Evolutionary conservation across 2,888 invertebrate species (phyloP), one percentile per base, ranked within the genome.

Genomic region (Allacma fusca): DNA sequence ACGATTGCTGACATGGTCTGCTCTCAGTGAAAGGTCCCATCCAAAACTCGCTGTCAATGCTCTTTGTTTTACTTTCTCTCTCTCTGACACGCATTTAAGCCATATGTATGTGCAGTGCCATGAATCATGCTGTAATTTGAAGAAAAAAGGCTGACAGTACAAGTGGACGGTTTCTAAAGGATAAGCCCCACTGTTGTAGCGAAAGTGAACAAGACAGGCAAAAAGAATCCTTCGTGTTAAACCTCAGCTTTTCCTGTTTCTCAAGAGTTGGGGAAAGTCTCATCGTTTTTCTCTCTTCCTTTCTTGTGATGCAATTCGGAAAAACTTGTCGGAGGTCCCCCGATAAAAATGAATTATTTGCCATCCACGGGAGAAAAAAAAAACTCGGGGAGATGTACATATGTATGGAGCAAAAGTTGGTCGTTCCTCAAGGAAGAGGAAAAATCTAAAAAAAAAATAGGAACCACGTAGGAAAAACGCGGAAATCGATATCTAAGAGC

Each of bases 341-440:
- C 78, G 81, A 83, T 83, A 83, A 83, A 83, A 83, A 83, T 83
- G 83, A 83, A 80, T 81, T 83, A 83, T 83, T 83, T 83, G 78
- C 80, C 62, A 71, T 29, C 59, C 29, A 24, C 9, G 34, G 29
- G 57, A 29, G 1, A 16, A 21, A 62, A 62, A 12, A 16, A 21
- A 62, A 62, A 24, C 69, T 70, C 23, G 26, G 26, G 50, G 50
- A 16, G 19, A 50, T 70, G 40, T 44, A 21, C 23, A 9, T 34
- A 62, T 34, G 9, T 34, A 34, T 34, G 34, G 34, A 34, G 34
- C 40, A 76, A 64, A 40, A 71, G 72, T 64, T 72, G 34, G 34
- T 34, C 34, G 34, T 73, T 40, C 44, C 44, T 71, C 50, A 7
- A 44, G 26, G 50, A 28, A 29, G 62, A 59, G 62, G 21, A 72